These are phyloP conservation scores for Gymnosoma rotundatum DNA, from an alignment of 2,888 invertebrate genomes.

Conservation along the genomic window DNA sequence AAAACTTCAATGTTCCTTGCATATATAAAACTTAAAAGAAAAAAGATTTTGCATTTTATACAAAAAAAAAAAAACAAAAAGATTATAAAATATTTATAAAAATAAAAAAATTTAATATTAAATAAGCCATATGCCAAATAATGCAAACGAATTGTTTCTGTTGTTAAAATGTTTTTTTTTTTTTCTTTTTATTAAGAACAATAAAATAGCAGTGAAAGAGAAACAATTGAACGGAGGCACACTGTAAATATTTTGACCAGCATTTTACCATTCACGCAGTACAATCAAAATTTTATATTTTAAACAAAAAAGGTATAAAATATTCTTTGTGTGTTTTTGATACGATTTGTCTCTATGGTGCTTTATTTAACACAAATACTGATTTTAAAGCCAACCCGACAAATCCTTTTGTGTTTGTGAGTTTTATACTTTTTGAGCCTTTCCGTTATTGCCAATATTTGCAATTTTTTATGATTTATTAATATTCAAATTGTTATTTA, in stretches of 20 bases:
- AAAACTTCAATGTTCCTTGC: background rate
- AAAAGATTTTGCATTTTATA: background rate
- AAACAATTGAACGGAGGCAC: background rate
- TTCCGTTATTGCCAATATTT: constrained; percentile 22
- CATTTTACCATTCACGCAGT: background rate
- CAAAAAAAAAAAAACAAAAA: constrained; percentile 20
- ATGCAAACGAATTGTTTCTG: constrained; percentile 1
- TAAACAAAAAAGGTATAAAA: too few relatives aligned
- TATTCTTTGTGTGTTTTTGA: too few relatives aligned
- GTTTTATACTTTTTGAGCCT: background rate
- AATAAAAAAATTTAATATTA: constrained; percentile 2
- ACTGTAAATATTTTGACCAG: constrained; percentile 5
- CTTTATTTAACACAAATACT: too few relatives aligned
- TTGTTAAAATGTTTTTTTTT: background rate
- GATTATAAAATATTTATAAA: constrained; percentile 13
- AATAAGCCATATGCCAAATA: constrained; percentile 39
- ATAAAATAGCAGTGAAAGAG: constrained; percentile 6
- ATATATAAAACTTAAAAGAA: background rate
- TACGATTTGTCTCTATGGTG: too few relatives aligned
- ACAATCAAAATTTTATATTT: too few relatives aligned
- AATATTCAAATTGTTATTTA: constrained; percentile 67
- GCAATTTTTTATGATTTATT: constrained; percentile 68
- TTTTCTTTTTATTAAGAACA: background rate
- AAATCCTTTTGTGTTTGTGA: background rate
- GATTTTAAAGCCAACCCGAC: background rate